phyloP scores from a whole-genome alignment of 2,888 invertebrate species.

The Dromius quadrimaculatus region DNA sequence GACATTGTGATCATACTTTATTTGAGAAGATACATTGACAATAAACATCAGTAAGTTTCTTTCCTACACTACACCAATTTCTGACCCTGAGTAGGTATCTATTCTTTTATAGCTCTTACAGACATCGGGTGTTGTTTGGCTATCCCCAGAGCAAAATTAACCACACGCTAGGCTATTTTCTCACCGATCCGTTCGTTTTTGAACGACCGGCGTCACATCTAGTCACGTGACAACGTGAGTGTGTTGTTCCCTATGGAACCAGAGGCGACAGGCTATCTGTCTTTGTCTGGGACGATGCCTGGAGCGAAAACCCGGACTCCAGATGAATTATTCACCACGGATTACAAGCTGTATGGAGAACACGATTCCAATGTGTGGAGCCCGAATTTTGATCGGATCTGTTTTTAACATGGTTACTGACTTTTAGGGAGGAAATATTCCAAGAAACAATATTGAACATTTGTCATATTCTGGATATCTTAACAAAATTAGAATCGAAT shows the following conservation, averaged over 20 bases:
- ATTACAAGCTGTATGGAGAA: conserved; percentile 53
- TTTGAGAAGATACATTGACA: no score
- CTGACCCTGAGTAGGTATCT: no score
- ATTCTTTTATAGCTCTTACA: no score
- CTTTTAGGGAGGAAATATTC: no score
- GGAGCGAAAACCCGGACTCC: conserved; percentile 16
- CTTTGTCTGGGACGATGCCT: conserved; percentile 11
- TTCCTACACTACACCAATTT: no score
- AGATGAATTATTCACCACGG: conserved; percentile 54
- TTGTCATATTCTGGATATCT: no score
- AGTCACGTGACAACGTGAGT: conserved; percentile 3
- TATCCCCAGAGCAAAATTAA: conserved; percentile 14
- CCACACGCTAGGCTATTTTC: conserved; percentile 1
- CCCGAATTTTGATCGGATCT: not conserved
- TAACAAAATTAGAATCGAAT: no score
- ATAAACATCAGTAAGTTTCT: no score
- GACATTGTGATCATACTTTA: no score
- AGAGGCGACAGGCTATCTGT: conserved; percentile 42
- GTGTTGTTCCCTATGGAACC: conserved; percentile 25
- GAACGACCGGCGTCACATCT: conserved; percentile 16
- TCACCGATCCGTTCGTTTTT: not conserved
- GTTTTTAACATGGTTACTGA: not conserved
- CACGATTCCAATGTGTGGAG: conserved; percentile 20
- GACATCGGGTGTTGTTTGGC: not conserved
- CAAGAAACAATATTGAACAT: no score